Evolutionary conservation across 2,888 invertebrate genomes (phyloP).

Genomic region (Lypha dubia): DNA sequence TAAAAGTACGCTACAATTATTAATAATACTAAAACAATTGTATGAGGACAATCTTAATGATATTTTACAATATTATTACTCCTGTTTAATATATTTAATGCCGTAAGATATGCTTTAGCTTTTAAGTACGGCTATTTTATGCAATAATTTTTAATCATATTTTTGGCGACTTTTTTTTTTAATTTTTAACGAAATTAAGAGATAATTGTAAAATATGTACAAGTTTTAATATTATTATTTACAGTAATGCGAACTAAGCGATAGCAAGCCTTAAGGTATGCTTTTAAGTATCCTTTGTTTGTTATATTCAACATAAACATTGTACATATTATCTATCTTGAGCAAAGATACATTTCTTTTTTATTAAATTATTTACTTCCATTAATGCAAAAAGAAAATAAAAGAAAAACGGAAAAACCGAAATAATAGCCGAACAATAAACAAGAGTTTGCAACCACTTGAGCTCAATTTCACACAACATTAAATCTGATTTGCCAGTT

Average conservation of each 20-base stretch:
- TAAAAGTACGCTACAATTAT: background rate
- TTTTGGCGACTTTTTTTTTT: background rate
- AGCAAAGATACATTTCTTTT: background rate
- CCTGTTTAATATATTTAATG: background rate
- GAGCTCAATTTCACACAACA: slow-evolving; percentile 70
- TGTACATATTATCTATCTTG: background rate
- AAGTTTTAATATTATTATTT: background rate
- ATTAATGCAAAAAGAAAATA: background rate
- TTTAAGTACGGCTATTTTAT: background rate
- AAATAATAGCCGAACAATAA: slow-evolving; percentile 46
- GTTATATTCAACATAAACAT: background rate
- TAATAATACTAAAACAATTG: background rate
- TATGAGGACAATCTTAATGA: background rate
- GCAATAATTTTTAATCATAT: background rate
- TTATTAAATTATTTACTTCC: background rate
- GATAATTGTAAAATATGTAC: background rate
- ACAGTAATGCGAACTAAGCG: background rate
- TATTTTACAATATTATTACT: too few relatives aligned
- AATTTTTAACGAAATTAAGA: background rate
- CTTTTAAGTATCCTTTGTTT: background rate
- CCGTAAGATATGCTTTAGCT: background rate
- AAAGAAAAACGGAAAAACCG: background rate
- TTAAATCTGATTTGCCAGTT: slow-evolving; percentile 60
- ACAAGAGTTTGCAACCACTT: slow-evolving; percentile 65
- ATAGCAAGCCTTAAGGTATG: slow-evolving; percentile 5